A percentile compares a stretch with the other conserved stretches of the same genome.
Evolutionary conservation across 2,113 vertebrate species (phyloP).

Genomic region (Corythaeola cristata): DNA sequence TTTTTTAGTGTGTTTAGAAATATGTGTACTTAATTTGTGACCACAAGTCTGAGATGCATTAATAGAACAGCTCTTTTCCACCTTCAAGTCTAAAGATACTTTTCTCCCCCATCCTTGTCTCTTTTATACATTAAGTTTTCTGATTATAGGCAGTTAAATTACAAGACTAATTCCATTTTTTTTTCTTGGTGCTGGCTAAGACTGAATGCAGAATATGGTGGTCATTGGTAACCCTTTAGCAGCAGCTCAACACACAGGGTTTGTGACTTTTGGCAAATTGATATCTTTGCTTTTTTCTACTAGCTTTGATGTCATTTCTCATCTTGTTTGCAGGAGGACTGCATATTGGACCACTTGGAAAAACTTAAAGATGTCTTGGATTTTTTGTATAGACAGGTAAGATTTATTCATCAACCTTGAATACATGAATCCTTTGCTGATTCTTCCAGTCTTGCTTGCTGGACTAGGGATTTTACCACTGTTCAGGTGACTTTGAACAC

Average conservation of each 20-base stretch:
- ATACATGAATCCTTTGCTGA: background rate
- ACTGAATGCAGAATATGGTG: background rate
- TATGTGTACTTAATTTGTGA: background rate
- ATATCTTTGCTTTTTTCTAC: background rate
- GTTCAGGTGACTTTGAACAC: background rate
- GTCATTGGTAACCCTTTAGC: background rate
- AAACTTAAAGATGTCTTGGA: conserved; percentile 61
- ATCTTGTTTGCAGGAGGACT: conserved; percentile 42
- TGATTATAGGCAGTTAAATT: background rate
- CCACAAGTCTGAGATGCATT: background rate
- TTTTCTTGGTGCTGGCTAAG: background rate
- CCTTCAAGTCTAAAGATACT: background rate
- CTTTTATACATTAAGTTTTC: background rate
- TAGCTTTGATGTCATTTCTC: background rate
- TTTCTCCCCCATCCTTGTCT: background rate
- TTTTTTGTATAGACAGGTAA: conserved; percentile 72
- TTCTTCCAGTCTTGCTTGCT: background rate
- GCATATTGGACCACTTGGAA: background rate
- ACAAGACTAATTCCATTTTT: background rate
- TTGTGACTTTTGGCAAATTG: background rate
- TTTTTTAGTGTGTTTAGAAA: background rate
- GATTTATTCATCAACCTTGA: background rate
- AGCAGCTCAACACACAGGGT: background rate
- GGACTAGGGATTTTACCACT: background rate
- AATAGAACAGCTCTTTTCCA: background rate